Conservation (phyloP, 2,888 invertebrate species). For the Sminthurides aquaticus region DNA sequence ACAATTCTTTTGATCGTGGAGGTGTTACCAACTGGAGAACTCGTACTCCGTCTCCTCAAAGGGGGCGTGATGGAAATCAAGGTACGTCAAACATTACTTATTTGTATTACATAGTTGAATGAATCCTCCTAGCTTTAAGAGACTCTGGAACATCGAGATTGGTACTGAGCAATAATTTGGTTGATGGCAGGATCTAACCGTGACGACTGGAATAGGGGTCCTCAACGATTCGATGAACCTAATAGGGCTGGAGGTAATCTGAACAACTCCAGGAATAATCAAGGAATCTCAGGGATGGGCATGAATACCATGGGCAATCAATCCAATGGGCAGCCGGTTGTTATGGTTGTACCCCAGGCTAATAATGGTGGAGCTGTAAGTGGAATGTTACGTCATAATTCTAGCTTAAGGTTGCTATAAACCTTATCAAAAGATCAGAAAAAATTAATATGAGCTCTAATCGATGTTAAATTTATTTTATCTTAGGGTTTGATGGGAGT, state of each 20-base stretch:
- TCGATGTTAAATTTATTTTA: background rate
- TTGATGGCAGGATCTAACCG: background rate
- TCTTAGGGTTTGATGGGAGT: constrained; percentile 37
- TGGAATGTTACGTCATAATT: background rate
- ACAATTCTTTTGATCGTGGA: background rate
- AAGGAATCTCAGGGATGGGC: constrained; percentile 1
- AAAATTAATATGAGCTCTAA: background rate
- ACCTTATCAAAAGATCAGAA: constrained; percentile 11
- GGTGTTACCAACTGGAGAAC: background rate
- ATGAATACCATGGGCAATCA: constrained; percentile 8
- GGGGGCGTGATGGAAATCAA: background rate
- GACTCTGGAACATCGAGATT: no score
- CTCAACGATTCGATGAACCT: background rate
- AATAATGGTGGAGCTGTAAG: constrained; percentile 9
- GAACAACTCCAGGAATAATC: background rate
- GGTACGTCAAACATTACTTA: no score
- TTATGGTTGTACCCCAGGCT: constrained; percentile 17
- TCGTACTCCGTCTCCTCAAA: background rate
- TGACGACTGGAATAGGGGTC: background rate
- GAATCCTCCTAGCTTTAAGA: no score
- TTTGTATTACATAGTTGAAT: no score
- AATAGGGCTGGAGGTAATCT: no score
- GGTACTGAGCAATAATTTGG: no score
- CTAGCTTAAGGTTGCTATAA: background rate
- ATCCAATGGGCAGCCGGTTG: constrained; percentile 11